Evolutionary conservation across 2,113 vertebrate genomes (phyloP), one percentile per base, ranked within the genome.

Genomic region (Oryzias woworae): DNA sequence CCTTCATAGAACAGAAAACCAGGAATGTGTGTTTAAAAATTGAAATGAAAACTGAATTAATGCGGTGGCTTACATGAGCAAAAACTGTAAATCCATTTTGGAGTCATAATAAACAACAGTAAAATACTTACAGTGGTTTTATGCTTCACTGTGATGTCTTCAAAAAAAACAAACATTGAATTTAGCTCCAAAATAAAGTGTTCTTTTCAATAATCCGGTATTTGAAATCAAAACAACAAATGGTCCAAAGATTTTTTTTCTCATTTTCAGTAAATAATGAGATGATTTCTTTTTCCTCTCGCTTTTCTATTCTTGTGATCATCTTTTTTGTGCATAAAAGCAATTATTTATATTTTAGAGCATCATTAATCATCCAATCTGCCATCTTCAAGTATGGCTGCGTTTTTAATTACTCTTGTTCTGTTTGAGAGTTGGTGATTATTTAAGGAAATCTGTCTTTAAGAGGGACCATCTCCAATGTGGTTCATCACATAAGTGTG

Each of bases 401-500:
- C 52, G 58, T 81, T 77, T 62, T 64, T 69, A 53, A 45, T 64
- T 50, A 15, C 58, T 63, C 13, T 55, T 18, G 23, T 67, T 69
- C 12, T 16, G 52, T 60, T 73, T 73, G 71, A 68, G 74, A 80
- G 80, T 80, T 76, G 15, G 22, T 56, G 65, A 55, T 65, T 75
- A 67, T 73, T 49, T 73, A 51, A 56, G 43, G 62, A 58, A 6
- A 6, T 23, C 14, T 52, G 42, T 77, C 24, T 56, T 66, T 55
- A 68, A 68, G 80, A 75, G 83, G 86, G 81, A 88, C 81, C 83
- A 82, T 73, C 58, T 58, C 64, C 14, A 75, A 55, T 73, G 53
- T 71, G 72, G 66, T 80, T 83, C 76, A 43, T 13, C 36, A 36
- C 36, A 36, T 63, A 48, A 15, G 43, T 80, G 58, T 80, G 56